Base-by-base conservation (phyloP, 2,113 vertebrate species). In the Emydocephalus ijimae region DNA sequence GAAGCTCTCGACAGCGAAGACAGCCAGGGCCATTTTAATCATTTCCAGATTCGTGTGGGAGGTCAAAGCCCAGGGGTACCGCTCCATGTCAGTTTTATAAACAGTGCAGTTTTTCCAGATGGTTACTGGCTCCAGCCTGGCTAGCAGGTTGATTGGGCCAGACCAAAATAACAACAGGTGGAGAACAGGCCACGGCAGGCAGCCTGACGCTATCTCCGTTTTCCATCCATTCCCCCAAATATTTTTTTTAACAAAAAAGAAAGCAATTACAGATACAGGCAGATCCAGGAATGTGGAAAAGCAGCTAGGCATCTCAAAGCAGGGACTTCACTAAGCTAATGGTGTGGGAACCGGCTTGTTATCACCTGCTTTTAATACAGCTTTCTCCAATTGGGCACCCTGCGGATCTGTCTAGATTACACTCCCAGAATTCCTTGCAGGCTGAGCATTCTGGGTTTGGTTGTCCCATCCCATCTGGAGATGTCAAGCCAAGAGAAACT, bases 61-160 rank as follows among this genome's bases (percentile, higher is more conserved):
- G 99, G 99, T 99, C 99, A 99, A 98, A 98, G 98, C 98, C 98
- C 98, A 97, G 98, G 98, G 98, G 98, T 98, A 98, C 97, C 98
- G 98, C 97, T 98, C 98, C 98, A 98, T 99, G 99, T 98, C 98
- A 99, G 98, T 98, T 99, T 99, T 99, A 99, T 99, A 99, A 99
- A 99, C 99, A 99, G 98, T 97, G 98, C 98, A 98, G 98, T 98
- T 98, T 98, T 99, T 99, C 99, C 99, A 99, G 99, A 99, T 99
- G 99, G 98, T 96, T 98, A 98, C 98, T 98, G 99, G 99, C 99
- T 99, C 99, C 99, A 99, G 99, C 98, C 99, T 99, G 99, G 98
- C 99, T 99, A 99, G 99, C 99, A 99, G 99, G 99, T 99, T 99
- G 99, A 99, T 98, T 98, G 98, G 98, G 98, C 96, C 96, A 92